A percentile compares a stretch with the other conserved stretches of the same genome.
phyloP scores from a whole-genome alignment of 2,888 invertebrate species.

The Brenthis daphne region DNA sequence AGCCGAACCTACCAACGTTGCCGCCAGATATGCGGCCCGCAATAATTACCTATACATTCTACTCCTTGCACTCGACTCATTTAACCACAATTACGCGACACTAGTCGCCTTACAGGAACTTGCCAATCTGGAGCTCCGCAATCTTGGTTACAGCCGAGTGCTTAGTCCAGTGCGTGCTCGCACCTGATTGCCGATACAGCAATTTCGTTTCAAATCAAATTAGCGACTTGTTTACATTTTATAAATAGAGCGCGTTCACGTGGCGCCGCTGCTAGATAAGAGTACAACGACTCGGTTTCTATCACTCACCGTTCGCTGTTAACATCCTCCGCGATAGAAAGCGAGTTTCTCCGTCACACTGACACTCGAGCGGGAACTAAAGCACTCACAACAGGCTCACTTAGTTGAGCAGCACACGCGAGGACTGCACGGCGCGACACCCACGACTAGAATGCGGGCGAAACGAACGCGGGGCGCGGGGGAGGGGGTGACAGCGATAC shows the following conservation, averaged over 20 bases:
- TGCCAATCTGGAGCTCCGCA: constrained; percentile 70
- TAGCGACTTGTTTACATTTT: constrained; percentile 79
- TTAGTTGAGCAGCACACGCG: constrained; percentile 78
- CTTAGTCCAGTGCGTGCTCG: constrained; percentile 64
- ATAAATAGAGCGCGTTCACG: constrained; percentile 79
- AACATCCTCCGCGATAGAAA: constrained; percentile 78
- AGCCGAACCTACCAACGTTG: constrained; percentile 49
- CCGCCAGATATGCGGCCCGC: constrained; percentile 40
- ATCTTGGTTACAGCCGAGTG: constrained; percentile 61
- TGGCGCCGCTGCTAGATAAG: constrained; percentile 72
- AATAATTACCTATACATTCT: constrained; percentile 41
- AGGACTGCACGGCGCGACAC: constrained; percentile 80
- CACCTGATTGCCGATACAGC: constrained; percentile 63
- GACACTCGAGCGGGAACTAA: constrained; percentile 76
- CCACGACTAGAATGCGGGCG: constrained; percentile 81
- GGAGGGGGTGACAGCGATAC: constrained; percentile 70
- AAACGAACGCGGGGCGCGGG: constrained; percentile 69
- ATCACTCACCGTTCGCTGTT: constrained; percentile 81
- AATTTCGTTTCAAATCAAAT: constrained; percentile 70
- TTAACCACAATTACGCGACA: constrained; percentile 49
- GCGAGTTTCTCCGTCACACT: constrained; percentile 75
- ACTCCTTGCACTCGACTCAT: constrained; percentile 44
- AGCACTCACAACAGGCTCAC: constrained; percentile 82
- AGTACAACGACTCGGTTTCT: constrained; percentile 55
- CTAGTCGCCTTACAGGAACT: constrained; percentile 74